phyloP scores from a whole-genome alignment of 2,888 invertebrate genomes.

The Epirrita christyi region DNA sequence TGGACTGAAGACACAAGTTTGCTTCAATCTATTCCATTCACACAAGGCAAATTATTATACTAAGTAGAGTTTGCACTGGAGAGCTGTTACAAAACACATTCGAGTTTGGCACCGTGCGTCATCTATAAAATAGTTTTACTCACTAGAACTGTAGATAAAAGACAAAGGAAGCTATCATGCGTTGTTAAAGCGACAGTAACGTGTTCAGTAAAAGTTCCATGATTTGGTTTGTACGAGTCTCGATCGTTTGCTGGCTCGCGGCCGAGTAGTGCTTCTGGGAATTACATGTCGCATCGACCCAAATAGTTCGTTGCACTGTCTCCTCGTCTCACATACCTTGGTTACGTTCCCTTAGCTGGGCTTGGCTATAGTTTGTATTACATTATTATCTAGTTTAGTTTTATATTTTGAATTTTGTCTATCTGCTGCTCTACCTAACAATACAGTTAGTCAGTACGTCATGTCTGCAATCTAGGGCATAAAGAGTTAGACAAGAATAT shows the following conservation, averaged over 20 bases:
- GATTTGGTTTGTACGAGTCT: slow-evolving; percentile 33
- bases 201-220: slow-evolving; percentile 36
- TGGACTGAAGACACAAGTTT: too few species aligned
- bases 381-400: too few species aligned
- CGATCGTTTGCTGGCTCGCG: slow-evolving; percentile 46
- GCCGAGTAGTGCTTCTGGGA: slow-evolving; percentile 62
- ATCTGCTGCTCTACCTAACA: too few species aligned
- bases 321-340: slow-evolving; percentile 27
- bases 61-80: too few species aligned
- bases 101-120: background rate
- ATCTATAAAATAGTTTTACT: slow-evolving; percentile 4
- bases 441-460: too few species aligned
- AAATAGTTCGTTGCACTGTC: slow-evolving; percentile 74
- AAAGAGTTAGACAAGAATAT: too few species aligned
- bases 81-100: background rate
- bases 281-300: slow-evolving; percentile 63
- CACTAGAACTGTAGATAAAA: slow-evolving; percentile 11
- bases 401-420: too few species aligned
- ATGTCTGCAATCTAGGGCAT: too few species aligned
- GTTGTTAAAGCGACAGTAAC: slow-evolving; percentile 11
- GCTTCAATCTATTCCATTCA: too few species aligned
- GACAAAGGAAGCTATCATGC: slow-evolving; percentile 8
- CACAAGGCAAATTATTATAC: too few species aligned
- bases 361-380: background rate
- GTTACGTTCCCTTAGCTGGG: background rate